Evolutionary conservation across 2,113 vertebrate genomes (phyloP), one percentile per base, ranked within the genome.

Genomic region (Bambusicola thoracicus): DNA sequence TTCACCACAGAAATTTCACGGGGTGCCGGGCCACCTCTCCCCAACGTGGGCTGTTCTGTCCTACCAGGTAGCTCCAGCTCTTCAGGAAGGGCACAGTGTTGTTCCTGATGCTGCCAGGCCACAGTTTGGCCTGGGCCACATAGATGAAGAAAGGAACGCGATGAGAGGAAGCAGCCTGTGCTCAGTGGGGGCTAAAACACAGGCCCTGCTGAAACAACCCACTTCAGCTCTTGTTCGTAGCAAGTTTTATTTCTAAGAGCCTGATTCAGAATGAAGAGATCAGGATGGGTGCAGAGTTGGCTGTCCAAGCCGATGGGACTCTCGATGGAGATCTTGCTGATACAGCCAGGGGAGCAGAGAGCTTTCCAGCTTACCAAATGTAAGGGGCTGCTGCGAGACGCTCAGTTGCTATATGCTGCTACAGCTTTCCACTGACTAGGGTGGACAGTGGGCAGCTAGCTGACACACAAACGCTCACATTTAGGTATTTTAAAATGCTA

Each of bases 401-500:
- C 48, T 79, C 27, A 61, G 58, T 3, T 93, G 70, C 43, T 87
- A 8, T 34, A 22, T n/a, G 69, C 65, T 56, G 19, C 32, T 76
- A 19, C 8, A 79, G 69, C 59, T 70, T 91, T 70, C 58, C 66
- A 78, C 21, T 44, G 74, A 22, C 61, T 63, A 38, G 66, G 76
- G 49, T 20, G 79, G 93, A 76, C 74, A 85, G 87, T 66, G 41
- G 61, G 81, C 84, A 92, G 87, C n/a, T 51, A 61, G 67, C 53
- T 79, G 74, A 81, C 81, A 84, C 0, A 0, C 3, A 84, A 38
- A 86, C 61, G 41, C 41, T 90, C 69, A 56, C 17, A 15, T 76
- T 82, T 34, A 89, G 75, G 11, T 76, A 92, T 89, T 89, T 95
- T 82, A 80, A 95, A 96, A 89, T 67, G 72, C 49, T 85, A 85